Evolutionary conservation across 2,888 invertebrate species (phyloP).

Genomic region (Callyntrura guangdongensis): DNA sequence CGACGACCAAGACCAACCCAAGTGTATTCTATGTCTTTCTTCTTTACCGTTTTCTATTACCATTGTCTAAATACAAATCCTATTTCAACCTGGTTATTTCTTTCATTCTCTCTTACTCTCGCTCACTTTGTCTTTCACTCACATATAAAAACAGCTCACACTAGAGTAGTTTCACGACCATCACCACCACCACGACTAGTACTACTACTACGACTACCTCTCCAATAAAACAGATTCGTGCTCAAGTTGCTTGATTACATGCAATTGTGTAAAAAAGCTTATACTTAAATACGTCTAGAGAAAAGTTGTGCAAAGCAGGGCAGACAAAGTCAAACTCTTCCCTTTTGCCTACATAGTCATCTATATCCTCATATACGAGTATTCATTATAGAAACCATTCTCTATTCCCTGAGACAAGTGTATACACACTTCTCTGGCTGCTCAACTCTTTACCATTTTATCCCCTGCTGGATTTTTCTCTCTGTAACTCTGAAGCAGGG

Average conservation of each 20-base stretch:
- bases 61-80: constrained; percentile 57
- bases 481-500: neutral
- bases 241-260: constrained; percentile 42
- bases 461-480: neutral
- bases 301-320: neutral
- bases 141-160: constrained; percentile 2
- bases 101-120: neutral
- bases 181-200: too few relatives aligned
- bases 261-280: neutral
- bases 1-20: neutral
- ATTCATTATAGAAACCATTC: neutral
- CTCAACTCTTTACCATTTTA: constrained; percentile 10
- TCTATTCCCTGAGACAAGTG: neutral
- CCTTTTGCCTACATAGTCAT: neutral
- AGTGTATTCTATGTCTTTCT: constrained; percentile 32
- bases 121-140: constrained; percentile 17
- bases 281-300: neutral
- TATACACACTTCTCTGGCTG: constrained; percentile 13
- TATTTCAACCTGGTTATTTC: constrained; percentile 65
- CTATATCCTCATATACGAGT: neutral
- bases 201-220: neutral
- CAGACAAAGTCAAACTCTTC: neutral
- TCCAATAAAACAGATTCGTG: constrained; percentile 44
- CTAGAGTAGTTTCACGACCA: neutral
- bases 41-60: constrained; percentile 42